Conservation (phyloP, 2,797 vertebrate species). For the Enteromius fasciolatus region DNA sequence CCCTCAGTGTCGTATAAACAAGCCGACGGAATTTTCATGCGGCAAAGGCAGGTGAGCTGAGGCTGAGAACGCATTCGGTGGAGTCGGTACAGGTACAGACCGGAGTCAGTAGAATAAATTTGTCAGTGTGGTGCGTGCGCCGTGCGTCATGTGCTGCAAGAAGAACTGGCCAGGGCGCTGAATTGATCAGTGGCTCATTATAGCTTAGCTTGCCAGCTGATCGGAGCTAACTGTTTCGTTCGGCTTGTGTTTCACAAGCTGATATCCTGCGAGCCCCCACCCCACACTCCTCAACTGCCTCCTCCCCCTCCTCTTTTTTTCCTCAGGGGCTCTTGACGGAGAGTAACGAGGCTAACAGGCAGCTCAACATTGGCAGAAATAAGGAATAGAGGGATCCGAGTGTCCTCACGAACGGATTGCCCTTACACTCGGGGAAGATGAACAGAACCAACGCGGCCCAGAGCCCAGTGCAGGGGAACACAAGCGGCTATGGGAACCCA, state of each 20-base stretch:
- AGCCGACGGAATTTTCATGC: not conserved
- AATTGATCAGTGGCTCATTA: slow-evolving; percentile 66
- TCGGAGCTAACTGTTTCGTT: slow-evolving; percentile 56
- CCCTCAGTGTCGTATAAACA: slow-evolving; percentile 15
- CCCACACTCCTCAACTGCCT: slow-evolving; percentile 60
- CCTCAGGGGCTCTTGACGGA: slow-evolving; percentile 68
- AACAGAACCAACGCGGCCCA: slow-evolving; percentile 66
- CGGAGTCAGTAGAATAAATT: slow-evolving; percentile 36
- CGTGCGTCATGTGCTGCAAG: slow-evolving; percentile 76
- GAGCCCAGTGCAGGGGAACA: slow-evolving; percentile 61
- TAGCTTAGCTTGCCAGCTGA: slow-evolving; percentile 68
- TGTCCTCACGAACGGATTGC: slow-evolving; percentile 64
- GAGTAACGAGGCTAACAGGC: slow-evolving; percentile 61
- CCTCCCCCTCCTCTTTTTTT: slow-evolving; percentile 61
- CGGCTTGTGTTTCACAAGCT: slow-evolving; percentile 55
- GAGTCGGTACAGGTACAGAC: slow-evolving; percentile 41
- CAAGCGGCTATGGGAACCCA: slow-evolving; percentile 67
- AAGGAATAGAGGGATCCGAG: slow-evolving; percentile 70
- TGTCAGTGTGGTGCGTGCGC: slow-evolving; percentile 52
- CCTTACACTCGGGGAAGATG: slow-evolving; percentile 72
- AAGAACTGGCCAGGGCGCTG: slow-evolving; percentile 55
- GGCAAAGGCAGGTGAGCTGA: slow-evolving; percentile 15
- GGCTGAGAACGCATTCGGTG: slow-evolving; percentile 13
- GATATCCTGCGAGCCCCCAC: slow-evolving; percentile 56
- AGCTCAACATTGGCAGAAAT: slow-evolving; percentile 64